Percentiles rank a stretch among this genome's conserved stretches.
These are phyloP conservation scores for Caenorhabditis auriculariae DNA, from an alignment of 2,888 invertebrate species.

Conservation along the genomic window DNA sequence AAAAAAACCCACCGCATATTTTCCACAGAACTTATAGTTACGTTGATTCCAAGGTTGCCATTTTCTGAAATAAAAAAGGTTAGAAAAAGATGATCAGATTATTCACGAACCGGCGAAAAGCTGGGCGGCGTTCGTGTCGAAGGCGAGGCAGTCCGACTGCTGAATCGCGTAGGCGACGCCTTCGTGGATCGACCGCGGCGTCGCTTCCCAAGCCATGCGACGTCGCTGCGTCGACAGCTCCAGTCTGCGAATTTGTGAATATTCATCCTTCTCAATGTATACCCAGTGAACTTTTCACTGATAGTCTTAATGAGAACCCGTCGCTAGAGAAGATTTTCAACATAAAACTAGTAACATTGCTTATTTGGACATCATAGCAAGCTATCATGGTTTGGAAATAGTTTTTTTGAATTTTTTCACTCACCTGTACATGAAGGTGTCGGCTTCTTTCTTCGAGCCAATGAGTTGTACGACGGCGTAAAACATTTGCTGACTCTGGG, in stretches of 20 bases:
- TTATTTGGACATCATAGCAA: too few species aligned
- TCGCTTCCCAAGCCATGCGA: slow-evolving; percentile 96
- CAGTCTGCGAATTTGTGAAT: slow-evolving; percentile 70
- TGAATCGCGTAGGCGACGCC: slow-evolving; percentile 93
- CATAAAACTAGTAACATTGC: too few species aligned
- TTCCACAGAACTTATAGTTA: slow-evolving; percentile 80
- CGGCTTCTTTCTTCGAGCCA: slow-evolving; percentile 96
- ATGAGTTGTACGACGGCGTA: slow-evolving; percentile 96
- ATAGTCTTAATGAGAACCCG: too few species aligned
- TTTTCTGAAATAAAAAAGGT: slow-evolving; percentile 73
- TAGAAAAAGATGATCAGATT: too few species aligned
- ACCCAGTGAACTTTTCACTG: neutral
- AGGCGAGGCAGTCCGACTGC: slow-evolving; percentile 96
- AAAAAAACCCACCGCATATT: slow-evolving; percentile 3
- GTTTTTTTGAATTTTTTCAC: too few species aligned
- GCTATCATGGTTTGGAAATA: too few species aligned
- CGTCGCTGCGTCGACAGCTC: slow-evolving; percentile 93
- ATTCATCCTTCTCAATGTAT: neutral
- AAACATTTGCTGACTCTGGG: slow-evolving; percentile 69
- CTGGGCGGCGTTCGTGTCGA: slow-evolving; percentile 96
- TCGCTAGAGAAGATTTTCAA: too few species aligned
- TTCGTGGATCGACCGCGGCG: slow-evolving; percentile 96
- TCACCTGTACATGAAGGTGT: slow-evolving; percentile 92
- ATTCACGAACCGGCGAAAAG: slow-evolving; percentile 75
- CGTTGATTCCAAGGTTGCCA: slow-evolving; percentile 97